Evolutionary conservation across 2,797 vertebrate species (phyloP).

Genomic region (Prionace glauca): DNA sequence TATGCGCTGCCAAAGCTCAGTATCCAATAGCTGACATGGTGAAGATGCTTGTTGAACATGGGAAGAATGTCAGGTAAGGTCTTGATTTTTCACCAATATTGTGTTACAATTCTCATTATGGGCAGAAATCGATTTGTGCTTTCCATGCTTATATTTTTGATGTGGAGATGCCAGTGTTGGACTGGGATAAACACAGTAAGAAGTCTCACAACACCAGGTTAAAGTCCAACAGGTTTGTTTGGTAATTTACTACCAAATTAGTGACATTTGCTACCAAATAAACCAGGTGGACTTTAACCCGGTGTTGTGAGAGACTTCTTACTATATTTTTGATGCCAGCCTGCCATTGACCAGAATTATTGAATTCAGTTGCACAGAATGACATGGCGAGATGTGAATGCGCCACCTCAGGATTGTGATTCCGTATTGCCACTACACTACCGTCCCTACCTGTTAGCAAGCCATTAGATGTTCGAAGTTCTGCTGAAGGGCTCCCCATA

Average conservation of each 20-base stretch:
- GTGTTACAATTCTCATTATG: background rate
- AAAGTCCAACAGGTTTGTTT: too few relatives aligned
- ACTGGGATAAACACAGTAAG: too few relatives aligned
- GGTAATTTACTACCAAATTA: too few relatives aligned
- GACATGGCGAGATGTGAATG: background rate
- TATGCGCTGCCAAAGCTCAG: constrained; percentile 73
- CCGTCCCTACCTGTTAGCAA: background rate
- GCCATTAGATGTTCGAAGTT: background rate
- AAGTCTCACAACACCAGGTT: too few relatives aligned
- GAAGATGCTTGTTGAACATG: constrained; percentile 69
- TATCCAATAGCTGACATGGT: constrained; percentile 74
- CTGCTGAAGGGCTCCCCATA: background rate
- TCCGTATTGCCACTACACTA: background rate
- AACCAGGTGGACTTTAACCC: too few relatives aligned
- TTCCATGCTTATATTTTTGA: background rate
- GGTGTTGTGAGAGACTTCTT: too few relatives aligned
- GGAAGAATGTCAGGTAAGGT: constrained; percentile 63
- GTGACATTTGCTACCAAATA: too few relatives aligned
- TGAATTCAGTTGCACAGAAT: background rate
- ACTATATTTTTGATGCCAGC: background rate
- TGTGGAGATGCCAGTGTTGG: too few relatives aligned
- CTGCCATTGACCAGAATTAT: background rate
- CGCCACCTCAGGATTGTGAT: background rate
- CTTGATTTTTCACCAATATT: background rate
- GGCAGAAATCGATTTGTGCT: background rate